Evolutionary conservation across 2,888 invertebrate species (phyloP), one percentile per base, ranked within the genome.

Genomic region (Acholoe squamosa): DNA sequence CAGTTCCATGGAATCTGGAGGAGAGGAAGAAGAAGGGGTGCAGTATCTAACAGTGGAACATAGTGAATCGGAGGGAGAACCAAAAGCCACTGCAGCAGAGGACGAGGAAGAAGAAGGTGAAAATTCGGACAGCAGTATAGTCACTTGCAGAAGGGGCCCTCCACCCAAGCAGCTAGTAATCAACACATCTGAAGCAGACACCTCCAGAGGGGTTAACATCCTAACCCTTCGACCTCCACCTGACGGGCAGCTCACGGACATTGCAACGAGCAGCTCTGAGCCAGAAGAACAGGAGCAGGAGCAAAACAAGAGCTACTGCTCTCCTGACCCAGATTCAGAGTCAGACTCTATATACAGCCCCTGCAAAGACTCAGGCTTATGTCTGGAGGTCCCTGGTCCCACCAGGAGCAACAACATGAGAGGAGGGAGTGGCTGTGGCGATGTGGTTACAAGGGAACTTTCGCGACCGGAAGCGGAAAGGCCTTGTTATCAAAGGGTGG

Each of bases 31-130:
- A 19, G 86, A 52, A 54, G 52, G 10, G 84, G 43, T 7, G 43
- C 43, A 33, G 84, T 43, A 43, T 43, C 10, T 43, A 43, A 43
- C 43, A 43, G 84, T 5, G 84, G 52, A 14, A 43, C 25, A 16
- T 12, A 25, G 25, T 19, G 34, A 77, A 28, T 1, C 14, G 19
- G 34, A 77, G n/a, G 77, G 25, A 28, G 12, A 71, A 5, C n/a
- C n/a, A n/a, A n/a, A n/a, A n/a, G n/a, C n/a, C n/a, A 25, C n/a
- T 5, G 77, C 3, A 16, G 19, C 31, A 19, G 77, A 28, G 28
- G 77, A 22, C 1, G 77, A 77, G 77, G 76, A 76, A n/a, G 77
- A 77, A 28, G 77, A 77, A 28, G 77, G 25, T 12, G 77, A 22
- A 22, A 5, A n/a, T 16, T 31, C 77, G 0, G 77, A 77, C 19